phyloP scores from a whole-genome alignment of 2,797 vertebrate species.

The Eremophila alpestris region DNA sequence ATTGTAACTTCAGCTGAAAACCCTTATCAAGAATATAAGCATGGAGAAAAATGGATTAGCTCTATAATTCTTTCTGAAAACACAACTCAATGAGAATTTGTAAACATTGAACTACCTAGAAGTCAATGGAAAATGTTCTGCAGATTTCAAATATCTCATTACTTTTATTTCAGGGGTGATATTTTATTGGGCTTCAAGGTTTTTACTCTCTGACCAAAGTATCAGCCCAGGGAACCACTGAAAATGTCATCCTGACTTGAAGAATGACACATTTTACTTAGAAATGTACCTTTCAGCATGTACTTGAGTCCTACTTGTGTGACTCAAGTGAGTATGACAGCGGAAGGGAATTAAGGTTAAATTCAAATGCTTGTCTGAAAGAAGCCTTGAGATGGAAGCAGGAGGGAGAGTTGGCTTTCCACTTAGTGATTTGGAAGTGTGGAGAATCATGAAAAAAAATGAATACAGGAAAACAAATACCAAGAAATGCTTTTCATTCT shows the following conservation, averaged over 20 bases:
- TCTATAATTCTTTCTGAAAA: constrained; percentile 11
- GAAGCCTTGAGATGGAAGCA: neutral
- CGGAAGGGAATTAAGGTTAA: neutral
- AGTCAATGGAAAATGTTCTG: neutral
- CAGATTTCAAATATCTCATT: neutral
- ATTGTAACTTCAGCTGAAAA: constrained; percentile 17
- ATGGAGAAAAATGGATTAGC: neutral
- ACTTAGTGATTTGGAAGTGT: neutral
- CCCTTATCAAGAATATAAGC: neutral
- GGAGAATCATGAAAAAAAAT: neutral
- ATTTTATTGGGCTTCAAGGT: neutral
- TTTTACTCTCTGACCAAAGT: neutral
- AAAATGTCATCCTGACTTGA: neutral
- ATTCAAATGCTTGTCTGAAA: neutral
- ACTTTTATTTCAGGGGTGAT: neutral
- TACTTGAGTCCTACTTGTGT: neutral
- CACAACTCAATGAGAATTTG: neutral
- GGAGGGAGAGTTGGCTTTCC: neutral
- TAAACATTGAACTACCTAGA: neutral
- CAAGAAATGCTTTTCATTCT: neutral
- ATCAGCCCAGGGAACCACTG: neutral
- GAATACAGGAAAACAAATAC: neutral
- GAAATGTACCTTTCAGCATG: neutral
- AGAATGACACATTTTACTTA: neutral
- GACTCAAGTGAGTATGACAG: neutral